Evolutionary conservation across 2,797 vertebrate species (phyloP).

Genomic region (Myiothlypis chrysogaster): DNA sequence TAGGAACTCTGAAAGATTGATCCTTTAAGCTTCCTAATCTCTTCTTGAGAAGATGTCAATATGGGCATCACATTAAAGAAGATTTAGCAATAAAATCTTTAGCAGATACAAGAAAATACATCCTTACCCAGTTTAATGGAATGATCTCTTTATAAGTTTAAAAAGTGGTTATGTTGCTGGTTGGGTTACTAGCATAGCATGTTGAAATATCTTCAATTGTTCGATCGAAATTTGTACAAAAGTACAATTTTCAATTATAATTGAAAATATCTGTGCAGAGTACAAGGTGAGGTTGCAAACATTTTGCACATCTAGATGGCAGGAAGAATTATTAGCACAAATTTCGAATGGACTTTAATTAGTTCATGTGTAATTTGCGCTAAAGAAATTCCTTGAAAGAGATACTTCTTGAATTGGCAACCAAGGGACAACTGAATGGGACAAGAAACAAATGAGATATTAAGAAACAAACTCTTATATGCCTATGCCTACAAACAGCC

Average conservation of each 20-base stretch:
- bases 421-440: neutral
- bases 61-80: neutral
- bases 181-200: neutral
- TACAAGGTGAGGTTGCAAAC: neutral
- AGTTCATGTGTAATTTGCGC: neutral
- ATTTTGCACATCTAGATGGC: neutral
- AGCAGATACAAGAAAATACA: neutral
- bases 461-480: neutral
- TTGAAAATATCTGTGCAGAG: neutral
- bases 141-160: neutral
- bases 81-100: neutral
- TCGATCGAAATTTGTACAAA: neutral
- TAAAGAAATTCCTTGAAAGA: neutral
- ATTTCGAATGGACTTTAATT: neutral
- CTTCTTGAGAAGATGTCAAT: conserved; percentile 19
- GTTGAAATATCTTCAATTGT: neutral
- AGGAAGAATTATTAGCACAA: neutral
- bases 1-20: neutral
- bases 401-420: neutral
- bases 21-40: conserved; percentile 46
- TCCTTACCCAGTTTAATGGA: neutral
- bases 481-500: neutral
- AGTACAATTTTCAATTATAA: neutral
- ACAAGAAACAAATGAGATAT: neutral
- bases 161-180: neutral